Evolutionary conservation across 2,888 invertebrate genomes (phyloP).

Genomic region (Xanthia icteritia): DNA sequence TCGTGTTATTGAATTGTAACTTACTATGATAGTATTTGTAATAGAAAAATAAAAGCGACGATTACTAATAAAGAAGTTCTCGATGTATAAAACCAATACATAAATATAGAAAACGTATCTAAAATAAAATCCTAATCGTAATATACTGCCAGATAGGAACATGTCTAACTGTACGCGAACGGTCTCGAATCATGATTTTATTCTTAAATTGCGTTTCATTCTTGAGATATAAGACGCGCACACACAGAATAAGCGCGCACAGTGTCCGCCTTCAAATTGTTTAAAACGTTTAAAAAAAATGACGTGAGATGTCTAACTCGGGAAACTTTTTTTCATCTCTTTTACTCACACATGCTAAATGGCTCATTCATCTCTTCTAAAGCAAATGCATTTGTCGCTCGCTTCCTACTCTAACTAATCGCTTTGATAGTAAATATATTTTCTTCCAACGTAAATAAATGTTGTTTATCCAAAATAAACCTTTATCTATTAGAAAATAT

Average conservation of each 20-base stretch:
- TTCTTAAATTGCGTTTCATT: too few relatives aligned
- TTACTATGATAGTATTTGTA: background rate
- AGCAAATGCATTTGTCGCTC: background rate
- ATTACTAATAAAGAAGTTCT: too few relatives aligned
- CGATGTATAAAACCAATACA: background rate
- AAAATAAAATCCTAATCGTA: background rate
- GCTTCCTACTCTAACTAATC: background rate
- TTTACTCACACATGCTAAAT: slow-evolving; percentile 5
- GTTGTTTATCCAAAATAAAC: slow-evolving; percentile 1
- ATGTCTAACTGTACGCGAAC: background rate
- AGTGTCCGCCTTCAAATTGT: too few relatives aligned
- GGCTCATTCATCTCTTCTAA: background rate
- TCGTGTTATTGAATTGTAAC: background rate
- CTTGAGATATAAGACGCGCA: too few relatives aligned
- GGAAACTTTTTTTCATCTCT: slow-evolving; percentile 10
- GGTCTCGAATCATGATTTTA: too few relatives aligned
- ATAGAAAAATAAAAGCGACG: too few relatives aligned
- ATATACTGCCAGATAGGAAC: background rate
- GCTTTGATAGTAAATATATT: background rate
- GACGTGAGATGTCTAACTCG: slow-evolving; percentile 15
- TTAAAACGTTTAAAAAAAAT: background rate
- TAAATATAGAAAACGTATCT: background rate
- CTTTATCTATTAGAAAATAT: background rate
- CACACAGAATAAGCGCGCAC: too few relatives aligned
- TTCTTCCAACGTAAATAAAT: background rate